Evolutionary conservation across 2,888 invertebrate species (phyloP).

Genomic region (Morinoia aosen): DNA sequence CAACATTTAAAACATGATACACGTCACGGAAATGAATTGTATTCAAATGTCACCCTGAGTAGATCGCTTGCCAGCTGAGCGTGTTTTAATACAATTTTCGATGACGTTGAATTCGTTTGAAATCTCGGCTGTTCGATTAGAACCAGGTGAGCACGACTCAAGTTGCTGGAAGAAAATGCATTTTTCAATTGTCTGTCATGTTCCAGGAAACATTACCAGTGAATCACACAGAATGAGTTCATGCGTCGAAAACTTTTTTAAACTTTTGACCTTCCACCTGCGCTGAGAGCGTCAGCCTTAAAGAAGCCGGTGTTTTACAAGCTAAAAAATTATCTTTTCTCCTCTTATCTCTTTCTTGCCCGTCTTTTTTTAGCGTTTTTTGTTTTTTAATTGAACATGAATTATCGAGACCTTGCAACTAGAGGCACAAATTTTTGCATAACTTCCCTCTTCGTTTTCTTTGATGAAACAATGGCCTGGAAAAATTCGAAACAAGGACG

Average conservation of each 20-base stretch:
- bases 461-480: conserved; percentile 1
- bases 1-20: too few species aligned
- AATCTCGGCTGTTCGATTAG: not conserved
- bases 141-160: not conserved
- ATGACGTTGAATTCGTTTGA: not conserved
- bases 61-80: too few species aligned
- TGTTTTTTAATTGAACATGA: not conserved
- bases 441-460: not conserved
- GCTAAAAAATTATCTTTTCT: not conserved
- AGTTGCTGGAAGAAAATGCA: not conserved
- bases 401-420: conserved; percentile 1
- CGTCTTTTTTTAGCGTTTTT: not conserved
- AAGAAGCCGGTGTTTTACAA: not conserved
- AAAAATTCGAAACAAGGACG: conserved; percentile 43
- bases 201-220: not conserved
- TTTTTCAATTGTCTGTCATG: not conserved
- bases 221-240: not conserved
- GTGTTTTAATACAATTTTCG: too few species aligned
- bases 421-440: not conserved
- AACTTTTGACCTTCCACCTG: not conserved
- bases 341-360: not conserved
- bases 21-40: too few species aligned
- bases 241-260: not conserved
- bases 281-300: not conserved
- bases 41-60: too few species aligned